Evolutionary conservation across 2,113 vertebrate genomes (phyloP).

Genomic region (Trachemys scripta): DNA sequence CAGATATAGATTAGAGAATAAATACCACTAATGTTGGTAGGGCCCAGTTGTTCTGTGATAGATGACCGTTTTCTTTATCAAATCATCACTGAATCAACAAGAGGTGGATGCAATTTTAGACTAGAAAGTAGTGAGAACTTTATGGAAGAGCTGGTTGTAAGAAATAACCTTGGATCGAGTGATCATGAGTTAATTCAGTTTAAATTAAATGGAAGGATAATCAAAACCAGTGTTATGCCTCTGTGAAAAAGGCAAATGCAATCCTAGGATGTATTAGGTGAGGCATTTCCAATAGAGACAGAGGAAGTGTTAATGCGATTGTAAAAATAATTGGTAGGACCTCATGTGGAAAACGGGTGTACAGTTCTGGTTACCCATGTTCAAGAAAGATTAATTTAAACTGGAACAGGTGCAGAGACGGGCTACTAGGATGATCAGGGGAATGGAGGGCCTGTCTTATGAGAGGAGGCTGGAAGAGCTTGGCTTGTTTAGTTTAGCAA

Average conservation of each 20-base stretch:
- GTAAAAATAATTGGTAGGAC: background rate
- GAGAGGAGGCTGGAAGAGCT: no score
- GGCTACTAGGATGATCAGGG: background rate
- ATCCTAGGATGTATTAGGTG: background rate
- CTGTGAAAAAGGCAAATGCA: background rate
- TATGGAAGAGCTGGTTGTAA: background rate
- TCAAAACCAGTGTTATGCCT: background rate
- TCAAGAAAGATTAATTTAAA: background rate
- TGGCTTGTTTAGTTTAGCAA: background rate
- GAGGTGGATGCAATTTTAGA: background rate
- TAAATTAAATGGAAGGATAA: background rate
- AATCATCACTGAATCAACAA: background rate
- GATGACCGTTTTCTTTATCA: background rate
- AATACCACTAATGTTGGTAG: background rate
- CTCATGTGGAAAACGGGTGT: background rate
- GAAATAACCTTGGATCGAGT: background rate
- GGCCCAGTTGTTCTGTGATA: background rate
- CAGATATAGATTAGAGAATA: background rate
- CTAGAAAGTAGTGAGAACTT: background rate
- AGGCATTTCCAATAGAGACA: background rate
- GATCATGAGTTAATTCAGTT: background rate
- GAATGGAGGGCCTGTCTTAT: background rate
- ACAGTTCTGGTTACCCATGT: background rate
- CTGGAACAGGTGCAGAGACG: background rate
- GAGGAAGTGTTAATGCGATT: background rate